Evolutionary conservation across 2,888 invertebrate genomes (phyloP), one percentile per base, ranked within the genome.

Genomic region (Trichogramma evanescens): DNA sequence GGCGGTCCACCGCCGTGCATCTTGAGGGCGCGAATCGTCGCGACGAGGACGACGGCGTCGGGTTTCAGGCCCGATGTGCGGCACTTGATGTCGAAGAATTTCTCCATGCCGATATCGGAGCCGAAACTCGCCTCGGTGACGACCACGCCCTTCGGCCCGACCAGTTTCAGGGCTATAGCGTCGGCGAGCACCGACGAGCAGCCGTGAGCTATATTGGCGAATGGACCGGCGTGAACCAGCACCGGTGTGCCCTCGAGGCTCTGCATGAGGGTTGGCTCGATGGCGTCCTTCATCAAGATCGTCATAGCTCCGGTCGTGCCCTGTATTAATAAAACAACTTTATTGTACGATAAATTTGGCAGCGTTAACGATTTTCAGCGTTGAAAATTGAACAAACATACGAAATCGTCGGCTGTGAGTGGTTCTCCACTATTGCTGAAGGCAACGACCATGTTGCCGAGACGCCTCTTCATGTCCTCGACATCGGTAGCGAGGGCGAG

Each of bases 121-220:
- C 98, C 98, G 76, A 99, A 99, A 45, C 99, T 99, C 46, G 96
- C 96, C 80, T 99, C 99, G 0, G 99, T 99, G 13, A 97, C 87
- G 60, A 98, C 96, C 74, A 88, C 93, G 43, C 98, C 99, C 40
- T 90, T 82, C 65, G 87, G 83, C 6, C 95, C 95, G 8, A 95
- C 97, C 54, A 99, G 81, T 79, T 97, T 97, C 66, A 97, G 81
- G 6, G 92, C 98, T 66, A 97, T 86, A 73, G 89, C 88, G 80
- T 98, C 98, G 1, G 97, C 97, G 46, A 99, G 81, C 67, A 97
- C 92, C 40, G 97, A 98, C 2, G 95, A 95, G 78, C 96, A 95
- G 46, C 99, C 98, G 80, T 98, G 98, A 0, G 98, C 98, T 74
- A 99, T 98, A 80, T 99, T 99, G 52, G 98, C 99, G 81, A 99